phyloP scores from a whole-genome alignment of 2,113 vertebrate species.

The Tenrec ecaudatus region DNA sequence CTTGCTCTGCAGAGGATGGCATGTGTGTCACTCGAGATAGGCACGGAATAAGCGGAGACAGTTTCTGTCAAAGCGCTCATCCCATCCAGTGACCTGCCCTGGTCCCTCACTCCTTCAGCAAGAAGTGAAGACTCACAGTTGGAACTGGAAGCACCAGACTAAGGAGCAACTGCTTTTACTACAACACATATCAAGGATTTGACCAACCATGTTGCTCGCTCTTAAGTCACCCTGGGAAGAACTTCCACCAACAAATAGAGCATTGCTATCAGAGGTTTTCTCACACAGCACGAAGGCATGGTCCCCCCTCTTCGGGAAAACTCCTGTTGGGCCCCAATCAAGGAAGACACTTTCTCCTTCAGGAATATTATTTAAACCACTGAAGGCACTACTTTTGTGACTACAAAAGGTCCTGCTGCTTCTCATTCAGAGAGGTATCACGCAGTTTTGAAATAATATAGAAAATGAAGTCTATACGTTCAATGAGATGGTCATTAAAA shows the following conservation, averaged over 20 bases:
- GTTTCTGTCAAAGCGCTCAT: background rate
- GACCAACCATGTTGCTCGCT: background rate
- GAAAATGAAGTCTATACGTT: too few species aligned
- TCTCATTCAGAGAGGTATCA: background rate
- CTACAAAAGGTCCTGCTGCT: background rate
- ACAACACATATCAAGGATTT: background rate
- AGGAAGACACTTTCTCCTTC: background rate
- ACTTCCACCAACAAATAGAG: background rate
- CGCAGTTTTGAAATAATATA: background rate
- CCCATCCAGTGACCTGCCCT: background rate
- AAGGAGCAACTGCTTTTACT: background rate
- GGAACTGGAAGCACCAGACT: background rate
- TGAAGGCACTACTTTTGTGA: background rate
- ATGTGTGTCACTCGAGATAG: background rate
- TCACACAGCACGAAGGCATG: too few species aligned
- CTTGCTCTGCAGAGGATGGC: background rate
- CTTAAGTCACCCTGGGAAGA: background rate
- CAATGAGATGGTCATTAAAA: background rate
- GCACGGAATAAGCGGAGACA: fast-evolving
- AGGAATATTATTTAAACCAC: background rate
- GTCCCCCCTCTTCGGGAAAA: too few species aligned
- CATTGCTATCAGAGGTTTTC: background rate
- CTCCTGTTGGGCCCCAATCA: background rate
- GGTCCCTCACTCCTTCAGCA: too few species aligned
- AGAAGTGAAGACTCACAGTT: background rate